Conservation (phyloP, 2,888 invertebrate species). For the Leuctra nigra region DNA sequence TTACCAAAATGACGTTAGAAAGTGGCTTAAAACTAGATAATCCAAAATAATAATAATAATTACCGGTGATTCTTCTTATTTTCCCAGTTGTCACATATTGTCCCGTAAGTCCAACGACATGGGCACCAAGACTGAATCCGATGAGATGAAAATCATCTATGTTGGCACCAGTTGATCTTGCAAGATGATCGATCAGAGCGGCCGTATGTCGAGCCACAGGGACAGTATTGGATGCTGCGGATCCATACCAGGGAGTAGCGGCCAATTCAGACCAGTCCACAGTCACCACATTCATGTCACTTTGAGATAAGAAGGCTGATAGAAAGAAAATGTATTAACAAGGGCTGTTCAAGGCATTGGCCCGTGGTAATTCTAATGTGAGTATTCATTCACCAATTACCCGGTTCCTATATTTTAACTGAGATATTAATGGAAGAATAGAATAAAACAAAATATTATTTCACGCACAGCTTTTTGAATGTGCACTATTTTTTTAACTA, state of each 20-base stretch:
- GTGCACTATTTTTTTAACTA: no score
- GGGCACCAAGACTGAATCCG: constrained; percentile 29
- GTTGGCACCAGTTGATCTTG: constrained; percentile 19
- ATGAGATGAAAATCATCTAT: constrained; percentile 25
- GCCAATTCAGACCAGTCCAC: constrained; percentile 27
- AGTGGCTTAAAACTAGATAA: no score
- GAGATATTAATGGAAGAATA: no score
- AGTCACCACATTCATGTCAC: constrained; percentile 26
- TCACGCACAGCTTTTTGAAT: no score
- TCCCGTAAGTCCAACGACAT: constrained; percentile 26
- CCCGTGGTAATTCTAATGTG: no score
- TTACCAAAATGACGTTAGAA: no score
- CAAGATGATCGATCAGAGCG: constrained; percentile 21
- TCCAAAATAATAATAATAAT: no score
- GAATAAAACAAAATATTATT: no score
- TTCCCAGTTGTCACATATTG: constrained; percentile 7
- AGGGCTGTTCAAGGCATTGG: no score
- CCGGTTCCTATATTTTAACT: no score
- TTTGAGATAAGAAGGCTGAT: constrained; percentile 23
- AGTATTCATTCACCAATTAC: no score
- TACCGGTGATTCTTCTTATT: constrained; percentile 21
- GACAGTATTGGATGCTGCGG: constrained; percentile 26
- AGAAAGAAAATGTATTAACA: not conserved
- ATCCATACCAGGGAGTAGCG: constrained; percentile 26
- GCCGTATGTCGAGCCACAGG: constrained; percentile 22